phyloP scores from a whole-genome alignment of 2,888 invertebrate species.

The Diplolepis rosae region DNA sequence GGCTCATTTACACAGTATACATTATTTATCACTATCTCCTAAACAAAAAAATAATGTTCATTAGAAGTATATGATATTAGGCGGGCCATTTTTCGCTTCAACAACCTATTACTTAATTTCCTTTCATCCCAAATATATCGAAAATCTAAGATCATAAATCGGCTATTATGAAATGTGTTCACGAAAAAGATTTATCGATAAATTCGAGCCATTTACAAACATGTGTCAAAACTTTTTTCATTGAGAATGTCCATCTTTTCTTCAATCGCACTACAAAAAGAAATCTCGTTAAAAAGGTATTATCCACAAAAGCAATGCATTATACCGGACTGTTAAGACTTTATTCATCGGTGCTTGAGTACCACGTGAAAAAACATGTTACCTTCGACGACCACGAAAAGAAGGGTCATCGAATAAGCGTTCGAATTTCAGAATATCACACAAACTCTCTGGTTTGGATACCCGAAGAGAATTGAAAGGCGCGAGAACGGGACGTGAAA shows the following conservation, averaged over 20 bases:
- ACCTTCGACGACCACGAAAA: slow-evolving; percentile 42
- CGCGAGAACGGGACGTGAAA: slow-evolving; percentile 55
- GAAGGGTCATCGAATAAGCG: slow-evolving; percentile 40
- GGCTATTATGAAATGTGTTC: neutral
- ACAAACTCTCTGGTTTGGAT: slow-evolving; percentile 44
- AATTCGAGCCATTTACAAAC: neutral
- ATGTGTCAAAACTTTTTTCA: neutral
- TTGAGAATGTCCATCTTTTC: slow-evolving; percentile 11
- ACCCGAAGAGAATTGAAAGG: slow-evolving; percentile 41
- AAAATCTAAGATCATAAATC: neutral
- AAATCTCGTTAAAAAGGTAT: slow-evolving; percentile 43
- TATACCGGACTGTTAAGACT: slow-evolving; percentile 4
- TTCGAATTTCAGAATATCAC: slow-evolving; percentile 59
- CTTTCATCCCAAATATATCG: neutral
- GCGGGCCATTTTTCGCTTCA: neutral
- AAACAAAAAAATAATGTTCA: neutral
- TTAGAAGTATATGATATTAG: neutral
- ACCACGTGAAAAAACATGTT: slow-evolving; percentile 54
- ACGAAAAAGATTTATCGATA: neutral
- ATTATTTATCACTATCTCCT: no score
- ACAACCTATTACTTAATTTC: neutral
- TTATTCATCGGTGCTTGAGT: slow-evolving; percentile 38
- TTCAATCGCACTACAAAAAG: slow-evolving; percentile 32
- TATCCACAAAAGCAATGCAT: slow-evolving; percentile 37
- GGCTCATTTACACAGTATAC: neutral